A percentile compares a stretch with the other conserved stretches of the same genome.
Evolutionary conservation across 2,797 vertebrate species (phyloP).

Genomic region (Pampus argenteus): DNA sequence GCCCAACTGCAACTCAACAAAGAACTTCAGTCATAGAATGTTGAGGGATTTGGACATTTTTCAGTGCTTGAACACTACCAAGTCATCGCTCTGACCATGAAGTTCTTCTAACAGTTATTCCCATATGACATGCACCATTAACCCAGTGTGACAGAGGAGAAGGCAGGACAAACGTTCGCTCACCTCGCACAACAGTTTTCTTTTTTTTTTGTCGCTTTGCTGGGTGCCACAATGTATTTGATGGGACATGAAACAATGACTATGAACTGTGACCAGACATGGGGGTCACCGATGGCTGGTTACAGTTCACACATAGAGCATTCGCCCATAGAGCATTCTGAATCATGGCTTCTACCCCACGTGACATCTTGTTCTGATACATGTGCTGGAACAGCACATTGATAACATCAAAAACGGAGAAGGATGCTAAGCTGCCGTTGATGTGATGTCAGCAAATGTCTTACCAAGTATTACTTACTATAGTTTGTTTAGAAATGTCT

Average conservation of each 20-base stretch:
- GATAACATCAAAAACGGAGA: no score
- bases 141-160: conserved; percentile 27
- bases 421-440: no score
- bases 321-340: no score
- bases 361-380: no score
- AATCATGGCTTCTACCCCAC: no score
- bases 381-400: no score
- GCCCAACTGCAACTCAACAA: neutral
- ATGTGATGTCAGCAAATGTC: no score
- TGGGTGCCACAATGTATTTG: neutral
- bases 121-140: conserved; percentile 26
- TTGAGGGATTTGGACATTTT: conserved; percentile 7
- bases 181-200: neutral
- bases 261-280: no score
- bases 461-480: no score
- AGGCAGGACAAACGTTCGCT: conserved; percentile 4
- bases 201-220: neutral
- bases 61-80: neutral
- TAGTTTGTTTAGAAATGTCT: no score
- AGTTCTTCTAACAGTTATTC: conserved; percentile 34
- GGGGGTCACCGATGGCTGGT: no score
- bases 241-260: neutral
- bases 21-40: neutral
- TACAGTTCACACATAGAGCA: no score
- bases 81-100: conserved; percentile 3